Conservation (phyloP, 2,113 vertebrate genomes). For the Dromaius novaehollandiae region DNA sequence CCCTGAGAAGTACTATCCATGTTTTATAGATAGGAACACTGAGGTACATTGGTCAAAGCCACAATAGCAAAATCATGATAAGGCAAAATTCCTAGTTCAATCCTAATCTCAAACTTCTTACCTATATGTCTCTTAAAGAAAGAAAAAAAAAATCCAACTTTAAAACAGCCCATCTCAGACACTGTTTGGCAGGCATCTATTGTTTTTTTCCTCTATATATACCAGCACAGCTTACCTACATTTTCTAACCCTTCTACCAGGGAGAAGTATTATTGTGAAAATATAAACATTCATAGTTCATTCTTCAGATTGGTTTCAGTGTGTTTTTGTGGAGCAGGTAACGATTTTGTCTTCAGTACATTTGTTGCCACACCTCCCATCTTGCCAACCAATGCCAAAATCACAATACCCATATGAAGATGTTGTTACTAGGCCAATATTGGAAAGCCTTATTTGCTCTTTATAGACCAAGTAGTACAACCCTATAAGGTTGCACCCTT, state of each 20-base stretch:
- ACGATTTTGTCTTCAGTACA: background rate
- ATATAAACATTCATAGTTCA: background rate
- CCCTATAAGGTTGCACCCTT: background rate
- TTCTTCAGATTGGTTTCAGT: background rate
- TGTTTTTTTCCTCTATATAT: background rate
- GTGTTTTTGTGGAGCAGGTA: background rate
- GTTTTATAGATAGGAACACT: background rate
- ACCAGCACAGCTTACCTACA: background rate
- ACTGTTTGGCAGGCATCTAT: background rate
- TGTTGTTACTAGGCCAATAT: background rate
- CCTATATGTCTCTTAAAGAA: background rate
- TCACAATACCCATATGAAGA: rapidly evolving
- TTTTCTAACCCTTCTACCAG: background rate
- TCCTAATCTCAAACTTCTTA: background rate
- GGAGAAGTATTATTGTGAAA: background rate
- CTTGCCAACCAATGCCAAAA: background rate
- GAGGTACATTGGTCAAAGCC: background rate
- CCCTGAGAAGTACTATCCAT: background rate
- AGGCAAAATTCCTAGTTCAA: background rate
- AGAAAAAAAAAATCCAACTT: background rate
- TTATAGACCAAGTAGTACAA: background rate
- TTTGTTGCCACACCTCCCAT: background rate
- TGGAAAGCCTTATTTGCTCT: background rate
- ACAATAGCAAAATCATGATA: background rate
- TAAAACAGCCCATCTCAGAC: background rate